Base-by-base conservation (phyloP, 2,888 invertebrate species). In the Caenorhabditis virilis region DNA sequence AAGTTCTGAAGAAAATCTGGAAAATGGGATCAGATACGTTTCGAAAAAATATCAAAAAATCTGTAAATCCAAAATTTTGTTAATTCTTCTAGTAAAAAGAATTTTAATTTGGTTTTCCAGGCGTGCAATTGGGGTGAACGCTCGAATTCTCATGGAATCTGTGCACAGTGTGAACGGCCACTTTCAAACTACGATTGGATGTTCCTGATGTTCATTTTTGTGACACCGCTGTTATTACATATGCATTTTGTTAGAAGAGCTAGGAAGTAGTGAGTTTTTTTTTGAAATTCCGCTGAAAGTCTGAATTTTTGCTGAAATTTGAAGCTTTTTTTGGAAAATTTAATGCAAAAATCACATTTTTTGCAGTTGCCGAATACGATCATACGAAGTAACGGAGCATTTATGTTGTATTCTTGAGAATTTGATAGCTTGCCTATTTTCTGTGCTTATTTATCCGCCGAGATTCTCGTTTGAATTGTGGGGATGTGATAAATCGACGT, bases 161-260 rank as follows among this genome's bases (percentile, higher is more conserved):
- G 80, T 39, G 54, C 56, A 18, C 66, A 65, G 6, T 80, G 80
- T 42, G 52, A 61, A 9, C 42, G 27, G 7, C 69, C 68, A n/a
- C 46, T 80, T 7, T 54, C 57, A 15, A 39, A 67, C 15, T 80
- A 79, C 54, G 78, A 80, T 52, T 79, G 76, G 72, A 65, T 72
- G 52, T 80, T 72, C 45, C 88, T 95, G 22, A 91, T 92, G 1
- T 97, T 95, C 82, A 93, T 95, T 91, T 91, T 91, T 0, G 84
- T 95, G 16, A 84, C 94, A 41, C 91, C 93, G 0, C 85, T 95
- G 39, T 89, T 93, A 43, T 86, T 95, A 55, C 93, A 95, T 84
- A 92, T 91, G 89, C 91, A 92, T 83, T 93, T 91, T 80, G 94
- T 95, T 53, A 94, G 60, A 35, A 36, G 27, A 1, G 60, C 53